Conservation (phyloP, 2,797 vertebrate genomes). For the Myiothlypis coronata region DNA sequence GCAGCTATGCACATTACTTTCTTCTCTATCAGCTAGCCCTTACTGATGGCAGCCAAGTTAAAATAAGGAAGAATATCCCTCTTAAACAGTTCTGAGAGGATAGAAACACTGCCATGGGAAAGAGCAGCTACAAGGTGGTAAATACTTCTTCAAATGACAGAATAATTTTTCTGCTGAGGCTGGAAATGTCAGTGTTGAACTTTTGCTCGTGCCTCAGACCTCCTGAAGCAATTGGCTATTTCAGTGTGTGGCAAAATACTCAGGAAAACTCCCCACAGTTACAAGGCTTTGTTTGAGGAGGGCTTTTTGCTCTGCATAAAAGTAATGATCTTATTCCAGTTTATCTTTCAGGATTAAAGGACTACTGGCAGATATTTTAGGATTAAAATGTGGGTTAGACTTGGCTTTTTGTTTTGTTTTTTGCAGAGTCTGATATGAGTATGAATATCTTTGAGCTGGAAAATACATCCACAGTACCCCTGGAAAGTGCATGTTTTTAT, state of each 20-base stretch:
- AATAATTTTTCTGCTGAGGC: conserved; percentile 4
- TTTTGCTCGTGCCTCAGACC: neutral
- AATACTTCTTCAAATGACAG: neutral
- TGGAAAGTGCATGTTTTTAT: neutral
- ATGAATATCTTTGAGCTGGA: neutral
- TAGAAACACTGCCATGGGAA: neutral
- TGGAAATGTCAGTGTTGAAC: neutral
- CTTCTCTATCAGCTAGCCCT: neutral
- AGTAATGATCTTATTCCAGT: neutral
- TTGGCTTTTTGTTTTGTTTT: neutral
- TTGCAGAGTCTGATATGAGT: neutral
- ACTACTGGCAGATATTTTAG: neutral
- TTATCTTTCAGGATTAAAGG: conserved; percentile 17
- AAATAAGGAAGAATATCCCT: neutral
- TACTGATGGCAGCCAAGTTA: neutral
- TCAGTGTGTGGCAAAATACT: neutral
- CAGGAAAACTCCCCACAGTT: neutral
- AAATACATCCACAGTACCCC: neutral
- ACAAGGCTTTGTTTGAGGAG: neutral
- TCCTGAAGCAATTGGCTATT: neutral
- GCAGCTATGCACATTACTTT: neutral
- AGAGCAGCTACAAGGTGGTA: neutral
- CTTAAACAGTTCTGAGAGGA: neutral
- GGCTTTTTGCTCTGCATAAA: neutral
- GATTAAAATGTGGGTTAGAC: neutral